Base-by-base conservation (phyloP, 2,113 vertebrate species). In the Cheirogaleus medius region DNA sequence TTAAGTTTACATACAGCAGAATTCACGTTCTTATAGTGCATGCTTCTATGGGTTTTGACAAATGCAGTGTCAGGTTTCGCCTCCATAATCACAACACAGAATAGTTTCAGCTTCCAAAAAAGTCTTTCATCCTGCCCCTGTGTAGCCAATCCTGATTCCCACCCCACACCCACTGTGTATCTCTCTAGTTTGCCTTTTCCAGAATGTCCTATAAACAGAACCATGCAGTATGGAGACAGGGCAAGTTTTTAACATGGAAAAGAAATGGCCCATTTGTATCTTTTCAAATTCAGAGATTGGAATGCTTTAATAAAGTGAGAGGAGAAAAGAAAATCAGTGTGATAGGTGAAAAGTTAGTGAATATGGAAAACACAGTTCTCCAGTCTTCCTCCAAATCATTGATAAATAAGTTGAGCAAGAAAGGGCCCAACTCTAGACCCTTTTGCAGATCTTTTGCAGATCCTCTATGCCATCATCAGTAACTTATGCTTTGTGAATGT, bases 231-330 rank as follows among this genome's bases (percentile, higher is more conserved):
- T 29, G 20, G 39, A 86, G 29, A 68, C 11, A 78, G 37, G 42
- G 56, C 12, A 88, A 54, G 9, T 73, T 90, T 82, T 77, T 85
- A 95, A 94, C 23, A 17, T 1, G 20, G 58, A 68, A 84, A 94
- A 86, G 32, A 90, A 77, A 83, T 3, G 42, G 21, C 21, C 20
- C 6, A 56, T 93, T 25, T 42, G 11, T 49, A 63, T 54, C 13
- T 90, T 97, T 91, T 87, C 54, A 87, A 90, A 25, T 77, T 85
- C 81, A 97, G 69, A 84, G 44, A 27, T 69, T n/a, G 21, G 49
- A 66, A 83, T 34, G 12, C 56, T 90, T 82, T 87, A 37, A 85
- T 68, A 71, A 93, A 77, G 47, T 34, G 39, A 34, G 39, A 78
- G 10, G 34, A 18, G 23, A 52, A 87, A 85, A 49, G 66, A 73